Evolutionary conservation across 2,113 vertebrate genomes (phyloP), one percentile per base, ranked within the genome.

Genomic region (Monopterus albus): DNA sequence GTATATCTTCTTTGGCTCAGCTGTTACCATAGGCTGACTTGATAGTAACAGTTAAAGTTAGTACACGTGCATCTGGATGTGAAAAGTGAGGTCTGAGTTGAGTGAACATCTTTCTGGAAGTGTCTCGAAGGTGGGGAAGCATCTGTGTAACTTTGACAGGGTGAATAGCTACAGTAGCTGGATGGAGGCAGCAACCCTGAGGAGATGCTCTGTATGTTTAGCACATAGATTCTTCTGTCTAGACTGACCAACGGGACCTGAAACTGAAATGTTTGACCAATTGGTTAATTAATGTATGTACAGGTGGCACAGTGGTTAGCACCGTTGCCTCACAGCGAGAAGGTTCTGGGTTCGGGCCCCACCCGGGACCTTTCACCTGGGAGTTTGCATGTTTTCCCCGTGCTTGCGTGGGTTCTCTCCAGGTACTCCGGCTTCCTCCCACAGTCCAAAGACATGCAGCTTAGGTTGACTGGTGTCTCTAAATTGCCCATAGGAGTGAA

Each of bases 101-200:
- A 74, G 66, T 13, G 12, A 64, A 69, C 29, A 11, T 66, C 45
- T 66, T 71, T 71, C 33, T 50, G 53, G n/a, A 62, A 65, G 51
- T 21, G 51, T 43, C 43, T 63, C 53, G 0, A n/a, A 66, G 66
- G 8, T 31, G 58, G 58, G 58, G n/a, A 38, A 75, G 64, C 82
- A 55, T 75, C 76, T 49, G 81, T 63, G 67, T 85, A 65, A 81
- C 60, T 82, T 78, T 85, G 61, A 88, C 82, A 70, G 66, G 72
- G 61, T 73, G 78, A 84, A 20, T 23, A 29, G 52, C 21, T n/a
- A n/a, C n/a, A n/a, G 8, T 45, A 38, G 68, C 66, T 59, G 78
- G 79, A 78, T 50, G 52, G 60, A 76, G 65, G 75, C 75, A 71
- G 63, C 51, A 55, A n/a, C 84, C 81, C 86, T 6, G 40, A 84